Evolutionary conservation across 2,888 invertebrate genomes (phyloP).

Genomic region (Drosophila nr. fundita): DNA sequence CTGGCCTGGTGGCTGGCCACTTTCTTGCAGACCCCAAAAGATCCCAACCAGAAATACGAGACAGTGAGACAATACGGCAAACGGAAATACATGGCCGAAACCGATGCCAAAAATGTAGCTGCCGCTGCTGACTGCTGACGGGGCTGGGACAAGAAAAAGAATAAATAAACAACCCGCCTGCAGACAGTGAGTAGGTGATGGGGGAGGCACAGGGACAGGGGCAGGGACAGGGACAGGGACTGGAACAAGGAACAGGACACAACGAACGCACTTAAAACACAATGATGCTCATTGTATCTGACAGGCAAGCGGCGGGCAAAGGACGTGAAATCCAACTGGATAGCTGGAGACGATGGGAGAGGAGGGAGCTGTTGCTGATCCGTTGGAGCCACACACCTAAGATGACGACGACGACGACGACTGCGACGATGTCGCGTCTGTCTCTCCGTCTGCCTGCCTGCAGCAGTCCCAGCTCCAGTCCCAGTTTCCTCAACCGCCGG

Average conservation of each 20-base stretch:
- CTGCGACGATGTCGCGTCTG: conserved; percentile 64
- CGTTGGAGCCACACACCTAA: conserved; percentile 66
- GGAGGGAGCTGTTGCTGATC: conserved; percentile 56
- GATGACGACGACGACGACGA: conserved; percentile 55
- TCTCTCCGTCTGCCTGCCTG: conserved; percentile 4
- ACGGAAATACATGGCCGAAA: conserved; percentile 73
- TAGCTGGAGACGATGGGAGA: neutral
- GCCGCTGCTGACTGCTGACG: conserved; percentile 11
- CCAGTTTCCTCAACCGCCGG: conserved; percentile 13
- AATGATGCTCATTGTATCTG: conserved; percentile 81
- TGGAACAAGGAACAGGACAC: conserved; percentile 63
- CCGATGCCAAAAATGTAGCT: conserved; percentile 73
- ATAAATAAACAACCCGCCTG: conserved; percentile 72
- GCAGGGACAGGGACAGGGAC: neutral
- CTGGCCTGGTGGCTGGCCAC: conserved; percentile 32
- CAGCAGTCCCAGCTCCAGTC: neutral
- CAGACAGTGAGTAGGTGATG: conserved; percentile 1
- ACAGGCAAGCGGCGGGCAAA: conserved; percentile 59
- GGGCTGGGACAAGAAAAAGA: conserved; percentile 65
- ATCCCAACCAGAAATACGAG: conserved; percentile 22
- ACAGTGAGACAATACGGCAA: conserved; percentile 51
- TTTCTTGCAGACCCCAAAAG: conserved; percentile 48
- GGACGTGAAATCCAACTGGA: conserved; percentile 17
- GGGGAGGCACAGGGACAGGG: neutral
- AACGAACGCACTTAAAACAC: conserved; percentile 81